phyloP scores from a whole-genome alignment of 2,888 invertebrate genomes.

The Aradus depressus region DNA sequence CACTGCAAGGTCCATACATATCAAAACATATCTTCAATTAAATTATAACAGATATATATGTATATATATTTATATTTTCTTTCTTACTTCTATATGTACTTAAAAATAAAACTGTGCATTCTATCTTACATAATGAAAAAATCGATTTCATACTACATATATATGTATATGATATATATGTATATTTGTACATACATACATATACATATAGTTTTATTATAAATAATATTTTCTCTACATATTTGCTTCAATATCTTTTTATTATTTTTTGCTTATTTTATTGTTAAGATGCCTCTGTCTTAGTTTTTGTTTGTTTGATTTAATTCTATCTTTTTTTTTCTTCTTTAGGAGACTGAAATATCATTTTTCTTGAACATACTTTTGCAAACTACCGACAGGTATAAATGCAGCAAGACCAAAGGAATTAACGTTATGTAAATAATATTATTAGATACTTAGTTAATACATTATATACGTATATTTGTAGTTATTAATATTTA shows the following conservation, averaged over 20 bases:
- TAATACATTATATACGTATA: constrained; percentile 10
- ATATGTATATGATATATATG: too few species aligned
- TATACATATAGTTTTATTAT: too few species aligned
- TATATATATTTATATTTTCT: constrained; percentile 15
- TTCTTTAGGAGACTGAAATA: constrained; percentile 26
- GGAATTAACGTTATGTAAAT: constrained; percentile 20
- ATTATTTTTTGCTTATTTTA: neutral
- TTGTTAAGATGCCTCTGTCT: constrained; percentile 13
- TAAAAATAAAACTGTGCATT: constrained; percentile 15
- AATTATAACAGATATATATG: constrained; percentile 15
- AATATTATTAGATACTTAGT: constrained; percentile 11
- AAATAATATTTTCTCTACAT: too few species aligned
- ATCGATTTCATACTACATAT: too few species aligned
- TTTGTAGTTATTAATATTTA: constrained; percentile 15
- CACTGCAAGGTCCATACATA: constrained; percentile 24
- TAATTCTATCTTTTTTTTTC: constrained; percentile 16
- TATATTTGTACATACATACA: too few species aligned
- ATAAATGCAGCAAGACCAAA: constrained; percentile 28
- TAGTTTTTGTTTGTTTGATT: too few species aligned
- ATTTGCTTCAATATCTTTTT: too few species aligned
- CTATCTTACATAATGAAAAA: too few species aligned
- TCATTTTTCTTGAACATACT: constrained; percentile 14
- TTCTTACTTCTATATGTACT: constrained; percentile 19
- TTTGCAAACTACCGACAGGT: constrained; percentile 25
- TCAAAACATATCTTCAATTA: constrained; percentile 24